Evolutionary conservation across 2,797 vertebrate species (phyloP), one percentile per base, ranked within the genome.

Genomic region (Sebastes taczanowskii): DNA sequence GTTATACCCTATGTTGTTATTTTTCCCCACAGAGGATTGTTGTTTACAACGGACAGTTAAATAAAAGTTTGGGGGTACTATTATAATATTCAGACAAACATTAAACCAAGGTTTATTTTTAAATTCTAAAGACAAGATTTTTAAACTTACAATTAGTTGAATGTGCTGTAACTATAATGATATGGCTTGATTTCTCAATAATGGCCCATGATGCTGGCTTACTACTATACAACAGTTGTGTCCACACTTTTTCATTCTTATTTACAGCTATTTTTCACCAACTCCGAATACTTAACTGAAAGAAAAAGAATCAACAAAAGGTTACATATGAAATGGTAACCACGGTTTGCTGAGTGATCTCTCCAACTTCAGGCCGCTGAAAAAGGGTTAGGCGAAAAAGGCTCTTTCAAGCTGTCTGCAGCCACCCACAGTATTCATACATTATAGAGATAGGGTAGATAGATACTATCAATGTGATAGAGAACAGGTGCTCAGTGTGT

Each of bases 401-500:
- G 14, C n/a, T 60, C 30, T 38, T 60, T 58, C 13, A 67, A 32
- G 49, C 27, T 25, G 4, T 35, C 65, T 29, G 30, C 32, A 53
- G 4, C 69, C 7, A 68, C 23, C 16, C 22, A 59, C 29, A 16
- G 27, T 65, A 11, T 66, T 68, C 55, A 68, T n/a, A 38, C 23
- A 42, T 11, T 42, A 35, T 76, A 9, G 32, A 67, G 22, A 25
- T 13, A 42, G 11, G 53, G 3, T 3, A 9, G 4, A 67, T 7
- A 56, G n/a, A 30, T 60, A 13, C 23, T 35, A 27, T 49, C 2
- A 3, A n/a, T 66, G 11, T 49, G 25, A 65, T 27, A 10, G 30
- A 67, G 13, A 79, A 67, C 78, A 81, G 52, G 34, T 68, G 61
- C 32, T 62, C 13, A 23, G 7, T 68, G 62, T 74, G 32, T 27